Evolutionary conservation across 2,888 invertebrate genomes (phyloP).

Genomic region (Clanis bilineata): DNA sequence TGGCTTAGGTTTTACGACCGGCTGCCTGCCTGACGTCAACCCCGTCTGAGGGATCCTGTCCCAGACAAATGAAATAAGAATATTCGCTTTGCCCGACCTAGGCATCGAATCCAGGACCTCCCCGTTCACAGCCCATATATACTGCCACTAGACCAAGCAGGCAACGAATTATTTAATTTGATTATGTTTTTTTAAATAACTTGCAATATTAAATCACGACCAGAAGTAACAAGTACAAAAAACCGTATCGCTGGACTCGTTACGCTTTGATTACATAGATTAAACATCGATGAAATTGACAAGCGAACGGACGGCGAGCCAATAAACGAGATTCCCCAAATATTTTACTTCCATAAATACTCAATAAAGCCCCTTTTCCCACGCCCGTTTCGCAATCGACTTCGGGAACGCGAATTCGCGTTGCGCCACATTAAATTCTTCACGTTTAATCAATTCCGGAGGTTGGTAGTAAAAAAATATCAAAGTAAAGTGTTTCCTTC

Average conservation of each 20-base stretch:
- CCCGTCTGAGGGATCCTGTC: no score
- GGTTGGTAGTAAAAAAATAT: slow-evolving; percentile 58
- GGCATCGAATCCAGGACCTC: no score
- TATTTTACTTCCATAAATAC: slow-evolving; percentile 61
- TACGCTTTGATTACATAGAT: slow-evolving; percentile 45
- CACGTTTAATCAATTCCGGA: slow-evolving; percentile 71
- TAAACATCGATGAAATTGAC: slow-evolving; percentile 54
- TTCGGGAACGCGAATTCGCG: slow-evolving; percentile 52
- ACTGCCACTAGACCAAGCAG: no score
- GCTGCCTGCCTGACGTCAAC: no score
- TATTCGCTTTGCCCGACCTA: no score
- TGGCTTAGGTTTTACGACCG: no score
- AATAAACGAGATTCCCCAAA: slow-evolving; percentile 62
- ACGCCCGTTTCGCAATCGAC: slow-evolving; percentile 58
- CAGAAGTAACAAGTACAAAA: neutral
- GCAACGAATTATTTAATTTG: neutral
- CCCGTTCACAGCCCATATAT: no score
- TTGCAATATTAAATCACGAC: neutral
- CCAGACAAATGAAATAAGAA: no score
- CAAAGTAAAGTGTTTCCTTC: slow-evolving; percentile 64
- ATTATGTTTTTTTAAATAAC: neutral
- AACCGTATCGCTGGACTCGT: slow-evolving; percentile 14
- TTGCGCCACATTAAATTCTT: slow-evolving; percentile 72
- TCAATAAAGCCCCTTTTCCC: slow-evolving; percentile 59
- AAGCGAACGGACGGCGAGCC: slow-evolving; percentile 49